phyloP scores from a whole-genome alignment of 1,140 invertebrate species.

The Cotesia chilonis region DNA sequence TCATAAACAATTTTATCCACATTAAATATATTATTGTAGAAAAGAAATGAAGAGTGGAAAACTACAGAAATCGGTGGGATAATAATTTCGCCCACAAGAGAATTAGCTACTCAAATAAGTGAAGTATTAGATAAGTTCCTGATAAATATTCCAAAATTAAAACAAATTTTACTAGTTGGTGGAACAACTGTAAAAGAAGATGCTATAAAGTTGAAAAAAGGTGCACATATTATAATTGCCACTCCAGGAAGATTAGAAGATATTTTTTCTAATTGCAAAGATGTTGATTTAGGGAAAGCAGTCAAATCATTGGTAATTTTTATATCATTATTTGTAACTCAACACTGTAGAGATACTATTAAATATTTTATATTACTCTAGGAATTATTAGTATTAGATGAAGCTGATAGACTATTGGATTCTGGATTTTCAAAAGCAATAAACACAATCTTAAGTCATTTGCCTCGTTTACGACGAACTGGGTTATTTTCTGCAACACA shows the following conservation, averaged over 20 bases:
- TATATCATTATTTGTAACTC: neutral
- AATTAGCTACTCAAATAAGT: conserved; percentile 89
- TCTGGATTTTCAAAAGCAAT: conserved; percentile 90
- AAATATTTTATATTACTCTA: conserved; percentile 57
- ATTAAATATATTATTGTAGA: conserved; percentile 45
- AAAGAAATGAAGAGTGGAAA: conserved; percentile 69
- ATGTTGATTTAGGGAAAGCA: conserved; percentile 71
- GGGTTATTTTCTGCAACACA: conserved; percentile 99
- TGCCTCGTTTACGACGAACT: conserved; percentile 93
- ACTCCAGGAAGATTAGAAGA: conserved; percentile 94
- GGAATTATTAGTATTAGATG: conserved; percentile 95
- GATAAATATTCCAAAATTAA: conserved; percentile 64
- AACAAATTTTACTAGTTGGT: conserved; percentile 80
- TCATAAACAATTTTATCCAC: neutral
- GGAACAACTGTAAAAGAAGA: conserved; percentile 81
- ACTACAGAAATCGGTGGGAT: conserved; percentile 85
- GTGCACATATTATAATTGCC: conserved; percentile 87
- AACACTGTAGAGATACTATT: neutral
- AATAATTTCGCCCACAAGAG: conserved; percentile 92
- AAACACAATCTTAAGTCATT: conserved; percentile 87
- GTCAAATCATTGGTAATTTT: conserved; percentile 77
- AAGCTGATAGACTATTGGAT: conserved; percentile 94
- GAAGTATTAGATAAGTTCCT: conserved; percentile 77
- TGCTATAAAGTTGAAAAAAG: conserved; percentile 74
- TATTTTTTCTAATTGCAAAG: conserved; percentile 75